Evolutionary conservation across 2,888 invertebrate species (phyloP).

Genomic region (Drosophila merina): DNA sequence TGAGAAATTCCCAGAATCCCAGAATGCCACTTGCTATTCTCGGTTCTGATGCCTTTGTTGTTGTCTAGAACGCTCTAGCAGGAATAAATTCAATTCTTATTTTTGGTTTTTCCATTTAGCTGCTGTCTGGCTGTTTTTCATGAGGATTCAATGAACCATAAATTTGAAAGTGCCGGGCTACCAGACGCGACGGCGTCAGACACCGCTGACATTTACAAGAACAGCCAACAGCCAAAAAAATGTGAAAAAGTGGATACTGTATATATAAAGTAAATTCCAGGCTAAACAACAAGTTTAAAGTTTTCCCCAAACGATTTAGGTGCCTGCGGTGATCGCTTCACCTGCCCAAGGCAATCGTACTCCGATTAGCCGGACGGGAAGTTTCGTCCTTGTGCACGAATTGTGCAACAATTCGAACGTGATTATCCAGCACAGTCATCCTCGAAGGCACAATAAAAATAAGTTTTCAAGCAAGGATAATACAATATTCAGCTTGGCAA

Average conservation of each 20-base stretch:
- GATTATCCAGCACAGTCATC: constrained; percentile 42
- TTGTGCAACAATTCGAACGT: constrained; percentile 38
- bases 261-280: constrained; percentile 15
- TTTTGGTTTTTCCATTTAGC: constrained; percentile 60
- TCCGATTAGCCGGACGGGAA: constrained; percentile 37
- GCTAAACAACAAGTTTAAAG: constrained; percentile 59
- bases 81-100: constrained; percentile 69
- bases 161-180: constrained; percentile 75
- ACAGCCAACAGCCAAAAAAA: constrained; percentile 7
- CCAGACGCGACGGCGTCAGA: constrained; percentile 68
- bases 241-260: constrained; percentile 6
- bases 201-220: constrained; percentile 23
- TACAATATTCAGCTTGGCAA: constrained; percentile 55
- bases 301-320: constrained; percentile 50
- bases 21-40: constrained; percentile 8
- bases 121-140: constrained; percentile 70
- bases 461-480: constrained; percentile 51
- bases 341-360: constrained; percentile 32
- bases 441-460: constrained; percentile 37
- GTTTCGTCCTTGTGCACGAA: constrained; percentile 22
- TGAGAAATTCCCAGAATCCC: constrained; percentile 24
- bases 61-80: constrained; percentile 30
- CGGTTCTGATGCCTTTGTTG: constrained; percentile 25
- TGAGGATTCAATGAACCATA: constrained; percentile 79
- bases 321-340: constrained; percentile 17